These are phyloP conservation scores for Nephrocerus scutellatus DNA, from an alignment of 2,888 invertebrate species.

Conservation along the genomic window DNA sequence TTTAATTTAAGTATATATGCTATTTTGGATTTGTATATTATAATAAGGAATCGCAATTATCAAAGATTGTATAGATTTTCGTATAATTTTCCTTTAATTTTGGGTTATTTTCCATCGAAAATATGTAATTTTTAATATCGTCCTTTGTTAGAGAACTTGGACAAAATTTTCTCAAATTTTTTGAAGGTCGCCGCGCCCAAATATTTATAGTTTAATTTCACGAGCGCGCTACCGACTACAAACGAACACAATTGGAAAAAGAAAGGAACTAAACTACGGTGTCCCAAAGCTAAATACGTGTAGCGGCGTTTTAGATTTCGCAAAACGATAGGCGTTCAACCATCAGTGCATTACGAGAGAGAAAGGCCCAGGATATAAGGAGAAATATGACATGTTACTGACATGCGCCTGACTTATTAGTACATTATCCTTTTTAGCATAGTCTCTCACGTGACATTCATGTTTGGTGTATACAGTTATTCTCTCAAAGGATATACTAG, in stretches of 20 bases:
- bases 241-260: conserved; percentile 43
- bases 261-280: conserved; percentile 41
- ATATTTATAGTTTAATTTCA: no score
- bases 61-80: conserved; percentile 14
- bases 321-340: no score
- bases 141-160: no score
- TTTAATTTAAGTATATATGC: conserved; percentile 8
- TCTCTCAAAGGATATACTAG: no score
- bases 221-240: conserved; percentile 38
- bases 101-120: conserved; percentile 15
- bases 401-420: no score
- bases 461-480: no score
- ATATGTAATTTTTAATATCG: conserved; percentile 3
- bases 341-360: no score
- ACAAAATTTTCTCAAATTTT: conserved; percentile 19
- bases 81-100: conserved; percentile 19
- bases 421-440: no score
- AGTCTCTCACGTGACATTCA: no score
- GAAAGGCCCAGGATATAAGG: no score
- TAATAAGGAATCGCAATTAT: no score
- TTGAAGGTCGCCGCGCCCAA: conserved; percentile 46
- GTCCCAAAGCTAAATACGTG: conserved; percentile 24
- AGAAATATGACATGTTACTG: no score
- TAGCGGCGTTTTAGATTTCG: conserved; percentile 2
- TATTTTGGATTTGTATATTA: conserved; percentile 10